Base-by-base conservation (phyloP, 2,113 vertebrate species). In the Cynoglossus semilaevis region DNA sequence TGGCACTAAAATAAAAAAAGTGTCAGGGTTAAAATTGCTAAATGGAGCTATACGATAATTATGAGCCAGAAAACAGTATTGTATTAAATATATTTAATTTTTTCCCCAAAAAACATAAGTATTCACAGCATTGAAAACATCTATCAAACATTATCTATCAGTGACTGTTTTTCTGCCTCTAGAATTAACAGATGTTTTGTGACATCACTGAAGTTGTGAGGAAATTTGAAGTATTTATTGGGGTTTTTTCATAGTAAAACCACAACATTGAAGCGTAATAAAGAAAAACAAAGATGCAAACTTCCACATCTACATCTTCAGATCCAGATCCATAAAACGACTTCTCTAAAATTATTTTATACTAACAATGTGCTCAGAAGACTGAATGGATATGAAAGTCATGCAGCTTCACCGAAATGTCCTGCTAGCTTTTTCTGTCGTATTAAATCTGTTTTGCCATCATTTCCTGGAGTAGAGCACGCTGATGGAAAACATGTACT, bases 401-500 rank as follows among this genome's bases (percentile, higher is more conserved):
- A 14, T 13, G 18, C 45, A 47, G 37, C 54, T 37, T 51, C n/a
- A 37, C 42, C 2, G 22, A 14, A 15, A 15, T 51, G 9, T 18
- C 13, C 17, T 16, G 12, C 12, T 9, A n/a, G 45, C 8, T 15
- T 56, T 40, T 55, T 18, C 15, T 60, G 8, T 47, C 12, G 8
- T 18, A 13, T 36, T 43, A 37, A 10, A 38, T 38, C 40, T 6
- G 0, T 16, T 40, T 17, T 48, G 22, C 17, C 6, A 0, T 52
- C n/a, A 51, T 40, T 18, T 67, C 16, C 51, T 22, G 38, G 7
- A 43, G 42, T 11, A 16, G 14, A 40, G 13, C 34, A 3, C 0
- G 0, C n/a, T 52, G 58, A 65, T 70, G 67, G 52, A 66, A 76
- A 76, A 63, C 54, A 47, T 37, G 15, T 7, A 6, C 1, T 1